phyloP scores from a whole-genome alignment of 2,888 invertebrate genomes.

The Drosophila quinaria region DNA sequence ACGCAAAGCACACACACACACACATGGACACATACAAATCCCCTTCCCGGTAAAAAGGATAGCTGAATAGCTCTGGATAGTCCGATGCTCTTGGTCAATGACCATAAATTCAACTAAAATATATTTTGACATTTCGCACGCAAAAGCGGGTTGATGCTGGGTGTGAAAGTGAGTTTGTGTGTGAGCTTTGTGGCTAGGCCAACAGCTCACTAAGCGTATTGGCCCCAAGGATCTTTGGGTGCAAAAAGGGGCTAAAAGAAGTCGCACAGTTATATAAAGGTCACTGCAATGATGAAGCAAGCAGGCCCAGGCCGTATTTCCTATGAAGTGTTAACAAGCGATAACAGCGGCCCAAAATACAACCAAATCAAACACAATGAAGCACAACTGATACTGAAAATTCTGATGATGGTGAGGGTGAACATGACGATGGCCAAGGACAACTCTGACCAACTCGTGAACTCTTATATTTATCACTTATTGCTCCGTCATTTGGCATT shows the following conservation, averaged over 20 bases:
- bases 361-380: constrained; percentile 71
- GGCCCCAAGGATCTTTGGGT: constrained; percentile 46
- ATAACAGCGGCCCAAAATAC: constrained; percentile 58
- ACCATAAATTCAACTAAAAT: constrained; percentile 79
- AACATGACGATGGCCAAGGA: constrained; percentile 33
- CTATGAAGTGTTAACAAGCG: constrained; percentile 81
- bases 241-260: constrained; percentile 45
- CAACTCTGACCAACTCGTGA: constrained; percentile 29
- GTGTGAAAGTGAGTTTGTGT: not conserved
- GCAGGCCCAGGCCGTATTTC: constrained; percentile 55
- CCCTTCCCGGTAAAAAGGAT: constrained; percentile 40
- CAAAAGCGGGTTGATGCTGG: constrained; percentile 50
- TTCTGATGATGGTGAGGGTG: constrained; percentile 23
- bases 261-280: constrained; percentile 58
- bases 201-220: constrained; percentile 68
- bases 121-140: constrained; percentile 80
- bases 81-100: constrained; percentile 57
- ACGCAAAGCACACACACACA: constrained; percentile 11
- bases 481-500: constrained; percentile 66
- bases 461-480: constrained; percentile 49
- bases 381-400: constrained; percentile 67
- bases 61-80: constrained; percentile 42
- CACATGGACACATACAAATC: constrained; percentile 30
- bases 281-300: constrained; percentile 72
- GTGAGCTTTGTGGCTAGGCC: constrained; percentile 13